These are phyloP conservation scores for Pelodytes ibericus DNA, from an alignment of 2,797 vertebrate genomes.

Conservation along the genomic window DNA sequence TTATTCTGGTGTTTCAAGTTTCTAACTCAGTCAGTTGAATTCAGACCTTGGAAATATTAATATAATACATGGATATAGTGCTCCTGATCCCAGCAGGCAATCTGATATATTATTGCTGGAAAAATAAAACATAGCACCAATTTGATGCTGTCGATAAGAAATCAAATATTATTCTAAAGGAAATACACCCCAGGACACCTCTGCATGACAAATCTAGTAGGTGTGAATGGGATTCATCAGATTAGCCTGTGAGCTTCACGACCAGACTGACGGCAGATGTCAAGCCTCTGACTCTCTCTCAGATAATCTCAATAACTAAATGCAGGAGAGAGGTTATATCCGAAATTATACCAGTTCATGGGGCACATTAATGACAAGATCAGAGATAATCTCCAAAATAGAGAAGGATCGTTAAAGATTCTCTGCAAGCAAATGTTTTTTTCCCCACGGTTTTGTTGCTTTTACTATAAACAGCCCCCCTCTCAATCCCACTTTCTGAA, in stretches of 20 bases:
- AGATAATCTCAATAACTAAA: neutral
- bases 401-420: too few species aligned
- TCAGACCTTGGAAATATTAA: too few species aligned
- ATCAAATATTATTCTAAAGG: neutral
- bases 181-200: neutral
- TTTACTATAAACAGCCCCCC: too few species aligned
- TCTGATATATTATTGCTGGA: neutral
- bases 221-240: constrained; percentile 46
- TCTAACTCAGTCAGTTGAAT: too few species aligned
- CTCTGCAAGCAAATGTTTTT: too few species aligned
- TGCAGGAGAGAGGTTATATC: constrained; percentile 3
- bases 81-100: neutral
- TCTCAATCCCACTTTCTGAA: too few species aligned
- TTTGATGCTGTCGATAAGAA: constrained; percentile 18
- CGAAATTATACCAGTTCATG: constrained; percentile 3
- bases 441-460: too few species aligned
- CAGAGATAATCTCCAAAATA: too few species aligned
- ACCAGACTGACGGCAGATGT: constrained; percentile 12
- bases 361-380: neutral
- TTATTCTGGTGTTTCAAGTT: too few species aligned
- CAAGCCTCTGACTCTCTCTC: neutral
- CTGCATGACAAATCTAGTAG: neutral
- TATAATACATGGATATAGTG: too few species aligned
- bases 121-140: neutral
- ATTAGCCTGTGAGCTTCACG: constrained; percentile 5